phyloP scores from a whole-genome alignment of 1,140 invertebrate genomes.

The Panonychus citri region DNA sequence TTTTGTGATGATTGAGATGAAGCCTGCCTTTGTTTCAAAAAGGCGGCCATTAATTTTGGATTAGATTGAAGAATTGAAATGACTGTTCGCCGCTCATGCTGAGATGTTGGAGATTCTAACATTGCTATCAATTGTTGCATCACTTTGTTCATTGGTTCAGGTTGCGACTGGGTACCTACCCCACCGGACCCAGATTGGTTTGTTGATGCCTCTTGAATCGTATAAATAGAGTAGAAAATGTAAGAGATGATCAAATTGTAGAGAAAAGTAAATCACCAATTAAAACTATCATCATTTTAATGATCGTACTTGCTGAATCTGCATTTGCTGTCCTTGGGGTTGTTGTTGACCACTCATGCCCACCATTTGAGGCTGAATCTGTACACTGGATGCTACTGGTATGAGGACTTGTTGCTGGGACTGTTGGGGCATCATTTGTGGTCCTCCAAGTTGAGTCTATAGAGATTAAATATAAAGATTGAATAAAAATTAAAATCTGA shows the following conservation, averaged over 20 bases:
- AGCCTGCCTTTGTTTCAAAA: conserved; percentile 58
- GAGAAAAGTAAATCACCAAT: neutral
- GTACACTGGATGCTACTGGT: neutral
- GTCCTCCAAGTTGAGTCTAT: neutral
- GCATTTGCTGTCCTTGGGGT: conserved; percentile 5
- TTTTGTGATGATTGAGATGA: conserved; percentile 24
- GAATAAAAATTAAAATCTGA: neutral
- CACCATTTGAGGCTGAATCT: neutral
- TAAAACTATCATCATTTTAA: neutral
- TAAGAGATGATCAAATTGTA: neutral
- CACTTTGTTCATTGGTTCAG: conserved; percentile 30
- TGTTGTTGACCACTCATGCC: neutral
- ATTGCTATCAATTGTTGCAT: conserved; percentile 71
- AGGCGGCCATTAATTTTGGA: conserved; percentile 84
- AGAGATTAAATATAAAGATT: neutral
- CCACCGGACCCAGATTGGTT: conserved; percentile 7
- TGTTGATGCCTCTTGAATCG: conserved; percentile 12
- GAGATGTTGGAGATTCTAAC: conserved; percentile 60
- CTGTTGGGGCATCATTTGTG: conserved; percentile 2
- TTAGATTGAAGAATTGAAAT: conserved; percentile 76
- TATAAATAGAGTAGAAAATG: neutral
- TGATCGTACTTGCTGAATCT: neutral
- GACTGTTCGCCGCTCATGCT: conserved; percentile 77
- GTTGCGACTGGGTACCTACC: conserved; percentile 10
- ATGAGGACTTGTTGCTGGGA: neutral